A percentile compares a stretch with the other conserved stretches of the same genome.
Conservation (phyloP, 2,888 invertebrate genomes). For the Campoplex capitator region DNA sequence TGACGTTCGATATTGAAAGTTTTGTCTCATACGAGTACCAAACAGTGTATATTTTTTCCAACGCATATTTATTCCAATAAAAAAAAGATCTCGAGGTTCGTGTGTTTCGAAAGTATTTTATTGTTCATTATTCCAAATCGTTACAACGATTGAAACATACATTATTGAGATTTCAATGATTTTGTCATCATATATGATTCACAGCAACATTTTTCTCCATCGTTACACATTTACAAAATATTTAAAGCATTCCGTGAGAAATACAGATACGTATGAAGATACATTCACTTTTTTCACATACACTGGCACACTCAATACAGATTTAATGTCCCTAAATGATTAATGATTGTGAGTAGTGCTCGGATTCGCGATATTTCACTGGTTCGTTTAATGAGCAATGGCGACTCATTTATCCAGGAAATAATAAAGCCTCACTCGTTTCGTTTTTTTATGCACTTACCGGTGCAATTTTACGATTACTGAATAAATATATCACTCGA, state of each 20-base stretch:
- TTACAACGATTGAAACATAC: conserved; percentile 16
- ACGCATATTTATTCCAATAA: neutral
- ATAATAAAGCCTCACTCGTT: conserved; percentile 25
- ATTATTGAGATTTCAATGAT: neutral
- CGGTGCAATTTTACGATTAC: conserved; percentile 57
- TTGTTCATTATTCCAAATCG: conserved; percentile 2
- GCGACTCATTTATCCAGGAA: conserved; percentile 12
- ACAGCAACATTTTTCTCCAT: conserved; percentile 1
- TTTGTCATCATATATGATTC: neutral
- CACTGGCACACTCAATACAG: conserved; percentile 47
- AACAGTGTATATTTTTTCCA: neutral
- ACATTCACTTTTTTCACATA: conserved; percentile 38
- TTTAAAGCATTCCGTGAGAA: conserved; percentile 24
- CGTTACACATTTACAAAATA: conserved; percentile 31
- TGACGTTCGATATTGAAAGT: too few relatives aligned
- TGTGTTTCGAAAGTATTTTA: conserved; percentile 3
- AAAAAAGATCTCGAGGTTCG: neutral
- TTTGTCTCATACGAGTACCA: too few relatives aligned
- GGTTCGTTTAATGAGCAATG: conserved; percentile 25
- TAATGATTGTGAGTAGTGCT: conserved; percentile 41
- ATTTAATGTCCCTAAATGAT: conserved; percentile 36
- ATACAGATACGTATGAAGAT: conserved; percentile 18
- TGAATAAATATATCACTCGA: conserved; percentile 51
- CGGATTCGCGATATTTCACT: neutral
- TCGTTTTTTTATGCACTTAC: conserved; percentile 42